Evolutionary conservation across 2,888 invertebrate species (phyloP), one percentile per base, ranked within the genome.

Genomic region (Drosophila mimica): DNA sequence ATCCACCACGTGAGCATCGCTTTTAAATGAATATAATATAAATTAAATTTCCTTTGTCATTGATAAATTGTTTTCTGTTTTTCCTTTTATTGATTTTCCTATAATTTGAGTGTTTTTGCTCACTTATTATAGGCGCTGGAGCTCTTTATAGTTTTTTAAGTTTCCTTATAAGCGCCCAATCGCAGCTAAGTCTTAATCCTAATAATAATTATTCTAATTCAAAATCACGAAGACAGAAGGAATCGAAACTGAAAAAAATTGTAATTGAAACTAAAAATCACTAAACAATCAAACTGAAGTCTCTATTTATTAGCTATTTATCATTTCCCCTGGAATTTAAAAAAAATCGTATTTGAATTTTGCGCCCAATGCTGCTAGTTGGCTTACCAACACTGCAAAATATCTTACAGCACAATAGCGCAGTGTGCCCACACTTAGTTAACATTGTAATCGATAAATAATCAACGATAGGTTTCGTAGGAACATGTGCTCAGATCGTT

Each of bases 1-100:
- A 15, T 30, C 59, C 57, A 49, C 56, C 46, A 52, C 46, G 15
- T 46, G 13, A 25, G 15, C 20, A 20, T 4, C 46, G 20, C 15
- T 15, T 46, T 15, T 15, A 20, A 46, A 25, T 46, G 7, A 46
- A 25, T 46, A 25, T 15, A 15, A 25, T 8, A 46, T 15, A 46
- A 46, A 46, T 25, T 7, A 46, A 15, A 25, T 20, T 36, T 68
- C 38, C 69, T 52, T 67, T 86, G 87, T 81, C 81, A 79, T 81
- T 88, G 87, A 83, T 81, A 74, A 86, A 76, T 74, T 72, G 57
- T 61, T 69, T 58, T 60, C 56, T 48, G 57, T 40, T 25, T 61
- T 15, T 20, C 9, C 9, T 11, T 30, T 8, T 33, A 17, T 20
- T 49, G 34, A 8, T 36, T 33, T 48, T 34, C 15, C 13, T 52